Conservation (phyloP, 2,113 vertebrate genomes). For the Hipposideros armiger region DNA sequence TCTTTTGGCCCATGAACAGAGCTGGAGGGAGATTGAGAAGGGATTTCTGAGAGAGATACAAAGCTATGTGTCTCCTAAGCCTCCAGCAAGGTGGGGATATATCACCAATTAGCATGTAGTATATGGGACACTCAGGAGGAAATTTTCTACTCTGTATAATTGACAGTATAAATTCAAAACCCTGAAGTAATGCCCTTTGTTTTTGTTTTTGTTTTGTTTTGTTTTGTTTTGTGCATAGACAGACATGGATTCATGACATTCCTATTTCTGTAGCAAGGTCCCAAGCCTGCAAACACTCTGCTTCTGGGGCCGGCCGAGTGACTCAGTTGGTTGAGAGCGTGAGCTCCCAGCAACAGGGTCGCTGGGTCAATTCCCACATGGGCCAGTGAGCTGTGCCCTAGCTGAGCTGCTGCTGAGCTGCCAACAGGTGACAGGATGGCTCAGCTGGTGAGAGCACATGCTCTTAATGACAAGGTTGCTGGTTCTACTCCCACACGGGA, state of each 20-base stretch:
- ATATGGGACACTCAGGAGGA: neutral
- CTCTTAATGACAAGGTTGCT: too few relatives aligned
- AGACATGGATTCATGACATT: accelerated
- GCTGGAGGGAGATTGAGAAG: neutral
- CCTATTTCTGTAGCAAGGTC: neutral
- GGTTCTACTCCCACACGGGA: too few relatives aligned
- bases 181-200: neutral
- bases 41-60: neutral
- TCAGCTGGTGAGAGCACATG: too few relatives aligned
- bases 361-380: too few relatives aligned
- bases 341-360: too few relatives aligned
- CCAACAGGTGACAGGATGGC: too few relatives aligned
- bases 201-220: neutral
- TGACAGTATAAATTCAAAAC: neutral
- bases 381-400: too few relatives aligned
- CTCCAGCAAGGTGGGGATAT: neutral
- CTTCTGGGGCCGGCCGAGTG: neutral
- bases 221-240: too few relatives aligned
- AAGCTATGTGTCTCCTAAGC: neutral
- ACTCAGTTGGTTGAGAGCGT: too few relatives aligned
- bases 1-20: neutral
- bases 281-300: neutral
- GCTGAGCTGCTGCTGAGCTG: too few relatives aligned
- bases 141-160: neutral
- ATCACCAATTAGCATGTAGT: too few relatives aligned